A percentile compares a stretch with the other conserved stretches of the same genome.
Conservation (phyloP, 1,140 invertebrate genomes). For the Drosophila nigromelanica region DNA sequence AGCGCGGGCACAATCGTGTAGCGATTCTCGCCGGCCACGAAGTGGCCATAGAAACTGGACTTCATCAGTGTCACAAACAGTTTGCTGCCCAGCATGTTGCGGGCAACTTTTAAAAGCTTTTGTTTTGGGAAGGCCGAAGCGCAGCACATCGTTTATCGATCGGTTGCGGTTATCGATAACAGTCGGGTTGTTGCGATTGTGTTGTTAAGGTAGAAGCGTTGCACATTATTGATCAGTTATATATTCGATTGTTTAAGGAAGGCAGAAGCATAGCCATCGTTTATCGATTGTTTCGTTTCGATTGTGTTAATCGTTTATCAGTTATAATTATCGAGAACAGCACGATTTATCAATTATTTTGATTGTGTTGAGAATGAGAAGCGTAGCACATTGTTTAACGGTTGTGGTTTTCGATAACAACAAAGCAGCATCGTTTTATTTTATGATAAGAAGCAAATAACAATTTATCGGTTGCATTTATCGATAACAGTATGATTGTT, state of each 20-base stretch:
- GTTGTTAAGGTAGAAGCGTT: not conserved
- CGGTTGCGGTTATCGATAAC: constrained; percentile 1
- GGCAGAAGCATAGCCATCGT: too few species aligned
- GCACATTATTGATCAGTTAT: not conserved
- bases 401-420: not conserved
- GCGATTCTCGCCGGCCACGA: constrained; percentile 98
- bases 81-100: constrained; percentile 91
- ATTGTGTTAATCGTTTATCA: too few species aligned
- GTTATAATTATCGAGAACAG: too few species aligned
- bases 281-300: too few species aligned
- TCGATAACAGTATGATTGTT: constrained; percentile 1
- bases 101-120: constrained; percentile 94
- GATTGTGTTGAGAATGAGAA: too few species aligned
- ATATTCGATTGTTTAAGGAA: too few species aligned
- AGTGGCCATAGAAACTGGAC: constrained; percentile 98
- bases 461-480: not conserved
- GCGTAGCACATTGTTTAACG: not conserved
- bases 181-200: constrained; percentile 1
- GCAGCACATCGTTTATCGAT: constrained; percentile 8
- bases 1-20: constrained; percentile 93
- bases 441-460: not conserved
- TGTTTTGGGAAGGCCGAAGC: not conserved
- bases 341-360: too few species aligned
- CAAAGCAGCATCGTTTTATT: not conserved
- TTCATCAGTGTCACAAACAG: constrained; percentile 96